phyloP scores from a whole-genome alignment of 2,113 vertebrate species.

The Acrocephalus kingi region DNA sequence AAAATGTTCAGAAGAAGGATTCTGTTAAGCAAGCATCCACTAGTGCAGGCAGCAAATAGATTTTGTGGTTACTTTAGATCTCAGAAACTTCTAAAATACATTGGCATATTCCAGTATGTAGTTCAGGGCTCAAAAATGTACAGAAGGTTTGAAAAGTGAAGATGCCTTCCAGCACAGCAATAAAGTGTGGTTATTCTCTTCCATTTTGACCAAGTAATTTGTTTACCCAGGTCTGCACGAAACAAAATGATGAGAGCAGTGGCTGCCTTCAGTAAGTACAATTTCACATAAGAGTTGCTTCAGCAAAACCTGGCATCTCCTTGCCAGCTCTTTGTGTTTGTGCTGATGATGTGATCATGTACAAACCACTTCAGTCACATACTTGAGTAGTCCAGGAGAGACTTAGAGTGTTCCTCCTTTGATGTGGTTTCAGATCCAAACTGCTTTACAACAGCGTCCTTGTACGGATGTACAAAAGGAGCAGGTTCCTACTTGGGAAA shows the following conservation, averaged over 20 bases:
- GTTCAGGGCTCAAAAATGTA: neutral
- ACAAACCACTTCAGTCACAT: neutral
- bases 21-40: neutral
- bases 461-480: neutral
- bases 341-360: neutral
- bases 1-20: neutral
- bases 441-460: neutral
- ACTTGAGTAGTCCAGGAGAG: neutral
- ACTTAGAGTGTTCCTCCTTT: neutral
- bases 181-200: neutral
- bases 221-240: conserved; percentile 72
- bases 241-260: conserved; percentile 79
- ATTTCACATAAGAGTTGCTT: neutral
- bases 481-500: neutral
- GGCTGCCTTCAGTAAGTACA: conserved; percentile 90
- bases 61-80: neutral
- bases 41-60: neutral
- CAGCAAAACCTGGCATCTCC: neutral
- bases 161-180: neutral
- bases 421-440: neutral
- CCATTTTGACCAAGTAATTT: neutral
- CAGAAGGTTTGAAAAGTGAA: neutral
- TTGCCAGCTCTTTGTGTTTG: neutral
- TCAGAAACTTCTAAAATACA: neutral
- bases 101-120: neutral